Conservation (phyloP, 2,888 invertebrate species). For the Halictus quadricinctus region DNA sequence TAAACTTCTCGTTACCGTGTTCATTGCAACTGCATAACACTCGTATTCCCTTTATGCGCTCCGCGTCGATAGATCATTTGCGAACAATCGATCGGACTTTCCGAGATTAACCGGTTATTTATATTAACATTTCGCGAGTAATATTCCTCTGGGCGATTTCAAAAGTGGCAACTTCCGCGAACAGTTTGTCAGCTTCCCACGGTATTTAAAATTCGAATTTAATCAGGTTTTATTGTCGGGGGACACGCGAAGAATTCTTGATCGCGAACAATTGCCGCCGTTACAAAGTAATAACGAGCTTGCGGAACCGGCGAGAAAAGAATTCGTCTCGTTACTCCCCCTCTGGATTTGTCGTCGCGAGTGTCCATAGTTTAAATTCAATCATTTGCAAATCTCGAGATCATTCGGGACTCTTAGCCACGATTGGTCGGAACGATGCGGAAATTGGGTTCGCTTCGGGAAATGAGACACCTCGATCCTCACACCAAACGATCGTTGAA, state of each 20-base stretch:
- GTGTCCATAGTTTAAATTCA: constrained; percentile 80
- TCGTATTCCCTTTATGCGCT: not conserved
- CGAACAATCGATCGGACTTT: too few species aligned
- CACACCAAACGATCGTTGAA: constrained; percentile 36
- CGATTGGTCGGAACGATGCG: constrained; percentile 51
- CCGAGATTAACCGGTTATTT: too few species aligned
- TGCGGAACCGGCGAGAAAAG: constrained; percentile 50
- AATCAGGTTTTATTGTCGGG: constrained; percentile 57
- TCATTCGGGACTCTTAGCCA: constrained; percentile 51
- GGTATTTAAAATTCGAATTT: constrained; percentile 60
- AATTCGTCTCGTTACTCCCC: constrained; percentile 38
- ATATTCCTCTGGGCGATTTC: not conserved
- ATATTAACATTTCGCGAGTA: not conserved
- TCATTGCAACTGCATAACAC: not conserved
- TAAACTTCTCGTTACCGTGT: not conserved
- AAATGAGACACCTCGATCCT: constrained; percentile 58
- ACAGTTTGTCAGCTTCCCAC: constrained; percentile 15
- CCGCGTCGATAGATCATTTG: not conserved
- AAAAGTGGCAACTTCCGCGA: constrained; percentile 16
- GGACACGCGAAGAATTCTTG: constrained; percentile 54
- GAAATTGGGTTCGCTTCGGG: constrained; percentile 61
- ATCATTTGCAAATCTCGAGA: constrained; percentile 74
- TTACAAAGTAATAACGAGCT: constrained; percentile 41
- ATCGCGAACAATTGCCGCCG: constrained; percentile 39
- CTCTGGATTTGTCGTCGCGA: constrained; percentile 70